A percentile compares a stretch with the other conserved stretches of the same genome.
phyloP scores from a whole-genome alignment of 2,888 invertebrate species.

The Patella caerulea region DNA sequence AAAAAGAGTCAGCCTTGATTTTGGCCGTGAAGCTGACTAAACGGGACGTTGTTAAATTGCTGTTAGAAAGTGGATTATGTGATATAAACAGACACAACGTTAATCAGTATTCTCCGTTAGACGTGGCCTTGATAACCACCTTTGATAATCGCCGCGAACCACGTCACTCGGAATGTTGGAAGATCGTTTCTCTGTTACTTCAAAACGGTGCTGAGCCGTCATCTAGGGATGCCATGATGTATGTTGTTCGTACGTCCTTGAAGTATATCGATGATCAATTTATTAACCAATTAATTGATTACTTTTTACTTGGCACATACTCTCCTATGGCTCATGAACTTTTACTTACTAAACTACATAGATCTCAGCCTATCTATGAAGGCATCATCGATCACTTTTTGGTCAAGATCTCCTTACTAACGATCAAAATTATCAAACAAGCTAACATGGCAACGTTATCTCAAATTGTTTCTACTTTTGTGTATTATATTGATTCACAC shows the following conservation, averaged over 20 bases:
- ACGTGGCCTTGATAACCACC: conserved; percentile 56
- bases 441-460: conserved; percentile 38
- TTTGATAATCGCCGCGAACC: conserved; percentile 58
- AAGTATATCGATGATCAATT: conserved; percentile 53
- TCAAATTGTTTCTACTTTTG: conserved; percentile 48
- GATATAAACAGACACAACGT: conserved; percentile 51
- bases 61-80: conserved; percentile 44
- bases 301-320: conserved; percentile 42
- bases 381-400: conserved; percentile 53
- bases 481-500: conserved; percentile 57
- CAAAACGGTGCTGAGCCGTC: conserved; percentile 54
- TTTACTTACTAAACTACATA: conserved; percentile 53
- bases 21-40: conserved; percentile 54
- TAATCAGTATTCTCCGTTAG: conserved; percentile 54
- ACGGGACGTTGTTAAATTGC: conserved; percentile 48
- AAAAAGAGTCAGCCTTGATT: conserved; percentile 56
- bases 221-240: conserved; percentile 60
- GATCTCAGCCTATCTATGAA: conserved; percentile 57
- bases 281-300: conserved; percentile 48
- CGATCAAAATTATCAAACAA: conserved; percentile 51
- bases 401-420: conserved; percentile 48
- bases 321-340: conserved; percentile 52
- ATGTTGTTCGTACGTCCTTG: conserved; percentile 57
- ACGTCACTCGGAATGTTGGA: conserved; percentile 56
- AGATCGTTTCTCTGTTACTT: conserved; percentile 53